phyloP scores from a whole-genome alignment of 64 coral and sea anemone species.

The Cladopsammia gracilis region DNA sequence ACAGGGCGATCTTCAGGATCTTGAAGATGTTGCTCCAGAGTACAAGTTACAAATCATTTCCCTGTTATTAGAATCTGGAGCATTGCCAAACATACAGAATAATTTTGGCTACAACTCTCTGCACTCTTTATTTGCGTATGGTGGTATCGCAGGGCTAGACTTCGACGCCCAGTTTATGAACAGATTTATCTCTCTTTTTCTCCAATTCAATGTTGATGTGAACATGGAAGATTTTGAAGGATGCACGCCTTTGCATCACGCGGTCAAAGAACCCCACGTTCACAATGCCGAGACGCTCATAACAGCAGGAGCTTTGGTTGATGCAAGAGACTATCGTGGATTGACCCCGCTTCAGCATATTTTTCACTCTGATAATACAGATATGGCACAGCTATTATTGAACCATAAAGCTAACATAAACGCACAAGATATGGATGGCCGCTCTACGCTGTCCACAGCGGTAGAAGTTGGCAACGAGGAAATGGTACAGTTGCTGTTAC shows the following conservation, averaged over 20 bases:
- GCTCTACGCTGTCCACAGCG: constrained; percentile 3
- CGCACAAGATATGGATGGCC: constrained; percentile 35
- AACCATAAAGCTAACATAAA: background rate
- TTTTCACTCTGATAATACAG: constrained; percentile 16
- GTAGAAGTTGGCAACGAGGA: constrained; percentile 27
- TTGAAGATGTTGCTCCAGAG: background rate
- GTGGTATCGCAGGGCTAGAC: constrained; percentile 31
- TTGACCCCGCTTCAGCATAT: constrained; percentile 32
- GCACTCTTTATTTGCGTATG: constrained; percentile 42
- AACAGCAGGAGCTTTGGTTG: background rate
- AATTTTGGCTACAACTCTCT: constrained; percentile 30
- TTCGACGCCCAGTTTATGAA: background rate
- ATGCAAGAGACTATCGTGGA: constrained; percentile 30
- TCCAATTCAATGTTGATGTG: constrained; percentile 37
- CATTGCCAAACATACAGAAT: constrained; percentile 46
- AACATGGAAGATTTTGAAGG: constrained; percentile 45
- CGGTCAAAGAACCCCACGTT: constrained; percentile 18
- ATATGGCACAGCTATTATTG: constrained; percentile 20
- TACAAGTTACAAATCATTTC: background rate
- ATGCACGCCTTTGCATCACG: constrained; percentile 53
- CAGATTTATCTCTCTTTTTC: background rate
- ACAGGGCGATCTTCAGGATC: background rate
- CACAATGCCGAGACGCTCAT: constrained; percentile 17
- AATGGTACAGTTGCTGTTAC: constrained; percentile 21
- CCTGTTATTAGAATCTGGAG: constrained; percentile 43